phyloP scores from a whole-genome alignment of 2,113 vertebrate species.

The Orcinus orca region DNA sequence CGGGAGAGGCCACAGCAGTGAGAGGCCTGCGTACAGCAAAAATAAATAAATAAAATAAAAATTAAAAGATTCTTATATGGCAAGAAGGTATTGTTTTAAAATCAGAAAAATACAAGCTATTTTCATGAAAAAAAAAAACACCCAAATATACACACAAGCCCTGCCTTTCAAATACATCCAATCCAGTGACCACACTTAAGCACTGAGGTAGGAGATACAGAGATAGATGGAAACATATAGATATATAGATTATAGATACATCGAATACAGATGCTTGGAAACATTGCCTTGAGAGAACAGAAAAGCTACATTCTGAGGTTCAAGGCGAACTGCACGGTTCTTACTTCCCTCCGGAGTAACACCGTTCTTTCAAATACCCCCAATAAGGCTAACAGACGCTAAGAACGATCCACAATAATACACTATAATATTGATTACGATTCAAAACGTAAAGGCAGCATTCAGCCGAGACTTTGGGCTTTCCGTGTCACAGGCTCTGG shows the following conservation, averaged over 20 bases:
- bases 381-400: background rate
- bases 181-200: fast-evolving
- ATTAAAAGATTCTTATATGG: background rate
- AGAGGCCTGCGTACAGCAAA: no score
- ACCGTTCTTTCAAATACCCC: background rate
- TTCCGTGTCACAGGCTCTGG: background rate
- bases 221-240: fast-evolving
- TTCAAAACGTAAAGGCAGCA: background rate
- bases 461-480: background rate
- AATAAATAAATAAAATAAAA: no score
- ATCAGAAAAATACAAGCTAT: background rate
- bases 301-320: background rate
- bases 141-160: background rate
- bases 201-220: background rate
- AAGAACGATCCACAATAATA: background rate
- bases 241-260: fast-evolving
- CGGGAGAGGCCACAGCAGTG: no score
- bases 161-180: background rate
- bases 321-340: background rate
- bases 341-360: background rate
- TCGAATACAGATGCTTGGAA: background rate
- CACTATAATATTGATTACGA: no score
- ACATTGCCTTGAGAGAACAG: background rate
- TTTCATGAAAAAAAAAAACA: background rate
- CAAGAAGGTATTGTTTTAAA: background rate